Evolutionary conservation across 2,113 vertebrate genomes (phyloP), one percentile per base, ranked within the genome.

Genomic region (Phaethon lepturus): DNA sequence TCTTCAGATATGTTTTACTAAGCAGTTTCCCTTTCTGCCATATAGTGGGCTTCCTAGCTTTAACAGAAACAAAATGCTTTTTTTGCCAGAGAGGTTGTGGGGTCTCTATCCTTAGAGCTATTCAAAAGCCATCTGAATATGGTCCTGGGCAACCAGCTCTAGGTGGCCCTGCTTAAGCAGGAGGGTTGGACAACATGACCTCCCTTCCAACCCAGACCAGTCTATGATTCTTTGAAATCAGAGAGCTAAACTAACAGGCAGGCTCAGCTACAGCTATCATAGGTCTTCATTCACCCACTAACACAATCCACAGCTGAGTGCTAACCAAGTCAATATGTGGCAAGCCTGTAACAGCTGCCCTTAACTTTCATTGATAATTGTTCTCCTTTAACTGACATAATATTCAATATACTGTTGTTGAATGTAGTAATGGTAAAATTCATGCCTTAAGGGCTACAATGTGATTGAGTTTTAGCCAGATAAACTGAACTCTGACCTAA

Each of bases 401-500:
- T 97, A 98, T 96, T 98, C 96, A 94, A 97, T 98, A 98, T 71
- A 93, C 45, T 95, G 90, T 96, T 96, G 95, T 96, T 98, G 90
- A 98, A 96, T 93, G 97, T 88, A 96, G 95, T 94, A 97, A 97
- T 88, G 86, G 78, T 85, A 87, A 98, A 98, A 98, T 97, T 96
- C 93, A 98, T 98, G 97, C 97, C 98, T 98, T 79, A 81, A 98
- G 98, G 98, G 97, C 96, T 96, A 97, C 96, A 96, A 49, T 96
- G 96, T 97, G 97, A 98, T 98, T 98, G 97, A 98, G 98, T 98
- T 98, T 98, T 97, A 97, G 74, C 83, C 92, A 96, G 88, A 97
- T 91, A 98, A 97, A 98, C 97, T 97, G 97, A 98, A 98, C 97
- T 98, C 97, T 98, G 97, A 95, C 95, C 97, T 98, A 98, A 98